Conservation (phyloP, 2,797 vertebrate species). For the Syndactyla subalaris region DNA sequence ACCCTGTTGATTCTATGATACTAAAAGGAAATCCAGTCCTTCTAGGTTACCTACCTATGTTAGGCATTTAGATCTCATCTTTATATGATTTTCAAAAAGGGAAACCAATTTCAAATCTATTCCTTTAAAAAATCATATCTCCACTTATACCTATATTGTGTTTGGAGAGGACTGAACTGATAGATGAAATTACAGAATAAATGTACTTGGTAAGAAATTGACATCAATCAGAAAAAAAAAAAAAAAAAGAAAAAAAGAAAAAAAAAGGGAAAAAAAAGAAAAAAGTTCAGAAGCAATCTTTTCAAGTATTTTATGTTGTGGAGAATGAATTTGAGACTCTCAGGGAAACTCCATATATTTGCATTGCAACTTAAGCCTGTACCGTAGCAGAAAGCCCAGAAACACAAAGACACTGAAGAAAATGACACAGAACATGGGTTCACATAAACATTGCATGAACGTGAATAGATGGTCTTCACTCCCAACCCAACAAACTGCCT, state of each 20-base stretch:
- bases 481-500: neutral
- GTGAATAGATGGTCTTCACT: neutral
- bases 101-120: neutral
- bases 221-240: neutral
- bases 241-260: too few relatives aligned
- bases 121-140: constrained; percentile 2
- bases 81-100: neutral
- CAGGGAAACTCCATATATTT: neutral
- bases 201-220: neutral
- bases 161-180: neutral
- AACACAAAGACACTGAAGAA: neutral
- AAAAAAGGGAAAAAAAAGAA: too few relatives aligned
- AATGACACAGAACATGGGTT: neutral
- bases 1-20: too few relatives aligned
- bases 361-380: neutral
- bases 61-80: neutral
- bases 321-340: neutral
- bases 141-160: neutral
- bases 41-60: neutral
- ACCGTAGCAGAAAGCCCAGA: neutral
- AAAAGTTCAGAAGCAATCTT: neutral
- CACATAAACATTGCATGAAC: neutral
- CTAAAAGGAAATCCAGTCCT: neutral
- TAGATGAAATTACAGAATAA: neutral
- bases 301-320: neutral